phyloP scores from a whole-genome alignment of 37 sponge, comb jelly and placozoan genomes.

The Crambe crambe region DNA sequence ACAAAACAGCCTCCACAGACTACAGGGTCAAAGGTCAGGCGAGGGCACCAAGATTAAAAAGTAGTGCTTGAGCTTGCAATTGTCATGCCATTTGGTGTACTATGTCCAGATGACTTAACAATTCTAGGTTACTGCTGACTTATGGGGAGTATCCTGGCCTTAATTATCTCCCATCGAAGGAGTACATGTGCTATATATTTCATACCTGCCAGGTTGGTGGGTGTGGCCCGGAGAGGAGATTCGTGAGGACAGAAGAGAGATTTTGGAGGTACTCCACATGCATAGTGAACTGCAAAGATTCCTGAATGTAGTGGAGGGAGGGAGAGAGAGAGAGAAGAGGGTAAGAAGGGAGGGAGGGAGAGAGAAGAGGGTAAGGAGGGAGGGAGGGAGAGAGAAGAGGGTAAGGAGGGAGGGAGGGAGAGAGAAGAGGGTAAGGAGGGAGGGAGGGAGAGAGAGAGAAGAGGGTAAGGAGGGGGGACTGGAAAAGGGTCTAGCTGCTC shows the following conservation, averaged over 20 bases:
- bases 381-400: background rate
- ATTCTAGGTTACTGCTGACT: no score
- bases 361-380: background rate
- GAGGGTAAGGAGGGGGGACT: background rate
- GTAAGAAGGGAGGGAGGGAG: background rate
- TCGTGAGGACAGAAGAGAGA: slow-evolving; percentile 21
- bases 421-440: background rate
- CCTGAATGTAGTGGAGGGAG: slow-evolving; percentile 10
- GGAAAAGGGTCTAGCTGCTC: background rate
- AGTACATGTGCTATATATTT: background rate
- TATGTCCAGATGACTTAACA: no score
- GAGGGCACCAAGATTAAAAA: background rate
- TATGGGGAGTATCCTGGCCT: no score
- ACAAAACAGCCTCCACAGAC: slow-evolving; percentile 65
- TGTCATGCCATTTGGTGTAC: background rate
- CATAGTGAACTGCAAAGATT: slow-evolving; percentile 40
- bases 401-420: slow-evolving; percentile 5
- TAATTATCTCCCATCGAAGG: background rate
- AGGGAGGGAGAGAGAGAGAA: slow-evolving; percentile 11
- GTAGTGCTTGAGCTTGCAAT: background rate
- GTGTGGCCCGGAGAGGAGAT: slow-evolving; percentile 7
- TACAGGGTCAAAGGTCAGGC: background rate
- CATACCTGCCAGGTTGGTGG: slow-evolving; percentile 65
- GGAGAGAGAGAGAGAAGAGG: background rate
- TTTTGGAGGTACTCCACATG: slow-evolving; percentile 72